These are phyloP conservation scores for Hypomesus transpacificus DNA, from an alignment of 2,113 vertebrate genomes.

Conservation along the genomic window DNA sequence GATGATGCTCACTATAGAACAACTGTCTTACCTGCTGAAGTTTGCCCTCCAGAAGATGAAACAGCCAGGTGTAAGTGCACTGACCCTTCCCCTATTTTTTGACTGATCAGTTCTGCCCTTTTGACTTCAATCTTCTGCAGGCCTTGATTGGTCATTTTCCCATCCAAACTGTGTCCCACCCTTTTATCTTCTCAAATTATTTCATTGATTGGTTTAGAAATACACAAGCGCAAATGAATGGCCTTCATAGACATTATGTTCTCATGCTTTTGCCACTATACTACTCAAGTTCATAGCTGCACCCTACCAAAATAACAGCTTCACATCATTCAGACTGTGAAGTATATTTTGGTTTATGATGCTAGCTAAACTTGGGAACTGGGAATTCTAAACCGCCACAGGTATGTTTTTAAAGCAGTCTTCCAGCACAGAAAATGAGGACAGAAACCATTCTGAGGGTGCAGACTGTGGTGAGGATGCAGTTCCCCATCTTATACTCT, in stretches of 20 bases:
- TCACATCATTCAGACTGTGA: background rate
- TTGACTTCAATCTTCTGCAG: background rate
- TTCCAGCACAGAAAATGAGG: background rate
- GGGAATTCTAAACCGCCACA: background rate
- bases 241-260: constrained; percentile 1
- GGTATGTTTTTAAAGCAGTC: background rate
- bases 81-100: constrained; percentile 11
- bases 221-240: constrained; percentile 9
- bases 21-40: constrained; percentile 97
- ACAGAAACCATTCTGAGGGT: constrained; percentile 44
- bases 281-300: no score
- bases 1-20: constrained; percentile 96
- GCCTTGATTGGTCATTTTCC: background rate
- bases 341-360: background rate
- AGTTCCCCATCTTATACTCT: constrained; percentile 68
- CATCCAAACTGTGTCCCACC: background rate
- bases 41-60: constrained; percentile 99
- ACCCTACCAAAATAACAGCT: no score
- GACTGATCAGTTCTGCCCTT: background rate
- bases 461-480: constrained; percentile 66
- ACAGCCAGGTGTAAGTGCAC: constrained; percentile 92
- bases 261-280: no score
- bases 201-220: no score
- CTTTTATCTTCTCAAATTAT: background rate
- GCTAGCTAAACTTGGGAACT: background rate